phyloP scores from a whole-genome alignment of 30 jellyfish, hydroid and myxozoan species.

The Aurelia sp. region DNA sequence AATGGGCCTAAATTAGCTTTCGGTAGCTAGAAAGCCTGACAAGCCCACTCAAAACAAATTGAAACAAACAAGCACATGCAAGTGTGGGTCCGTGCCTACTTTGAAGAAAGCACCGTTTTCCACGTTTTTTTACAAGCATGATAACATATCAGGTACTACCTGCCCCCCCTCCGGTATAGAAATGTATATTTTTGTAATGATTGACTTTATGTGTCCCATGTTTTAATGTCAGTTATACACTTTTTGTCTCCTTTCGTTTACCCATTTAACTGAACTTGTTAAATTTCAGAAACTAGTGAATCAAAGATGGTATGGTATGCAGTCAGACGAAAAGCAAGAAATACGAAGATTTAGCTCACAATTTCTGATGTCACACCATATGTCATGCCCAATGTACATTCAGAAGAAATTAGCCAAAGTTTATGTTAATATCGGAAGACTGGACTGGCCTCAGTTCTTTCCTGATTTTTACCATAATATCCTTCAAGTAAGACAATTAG shows the following conservation, averaged over 20 bases:
- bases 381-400: conserved; percentile 71
- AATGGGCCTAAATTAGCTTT: too few species aligned
- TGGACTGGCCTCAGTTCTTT: conserved; percentile 95
- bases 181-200: too few species aligned
- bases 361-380: conserved; percentile 53
- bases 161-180: too few species aligned
- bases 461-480: conserved; percentile 77
- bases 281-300: conserved; percentile 74
- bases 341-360: conserved; percentile 70
- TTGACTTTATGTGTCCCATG: too few species aligned
- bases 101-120: too few species aligned
- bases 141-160: too few species aligned
- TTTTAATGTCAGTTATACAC: too few species aligned
- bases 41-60: too few species aligned
- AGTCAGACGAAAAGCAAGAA: conserved; percentile 80
- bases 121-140: too few species aligned
- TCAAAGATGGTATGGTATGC: conserved; percentile 92
- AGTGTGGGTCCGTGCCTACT: too few species aligned
- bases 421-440: conserved; percentile 87
- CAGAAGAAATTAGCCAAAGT: conserved; percentile 85
- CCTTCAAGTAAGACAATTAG: conserved; percentile 57
- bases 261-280: neutral
- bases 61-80: too few species aligned
- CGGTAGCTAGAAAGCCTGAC: too few species aligned
- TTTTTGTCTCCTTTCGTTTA: neutral